A percentile compares a stretch with the other conserved stretches of the same genome.
These are phyloP conservation scores for Bos indicus DNA, from an alignment of 2,113 vertebrate genomes.

Conservation along the genomic window DNA sequence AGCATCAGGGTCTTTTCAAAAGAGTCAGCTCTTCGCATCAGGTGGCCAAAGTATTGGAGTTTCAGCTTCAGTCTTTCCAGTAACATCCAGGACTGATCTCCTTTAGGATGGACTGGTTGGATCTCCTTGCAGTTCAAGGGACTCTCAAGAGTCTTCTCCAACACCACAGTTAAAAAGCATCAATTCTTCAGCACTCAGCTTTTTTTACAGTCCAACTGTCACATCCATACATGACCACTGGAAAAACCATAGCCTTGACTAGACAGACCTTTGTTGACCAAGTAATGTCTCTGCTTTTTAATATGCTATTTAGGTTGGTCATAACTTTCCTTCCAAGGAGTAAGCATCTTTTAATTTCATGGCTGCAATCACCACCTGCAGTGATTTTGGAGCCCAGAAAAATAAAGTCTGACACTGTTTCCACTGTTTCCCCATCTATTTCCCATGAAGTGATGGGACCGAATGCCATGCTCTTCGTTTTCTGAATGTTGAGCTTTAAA, in stretches of 20 bases:
- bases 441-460: neutral
- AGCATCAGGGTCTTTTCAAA: neutral
- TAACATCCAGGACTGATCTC: neutral
- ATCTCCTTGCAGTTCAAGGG: neutral
- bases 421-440: neutral
- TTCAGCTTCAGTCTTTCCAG: neutral
- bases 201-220: neutral
- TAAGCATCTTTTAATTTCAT: neutral
- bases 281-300: neutral
- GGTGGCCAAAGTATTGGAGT: neutral
- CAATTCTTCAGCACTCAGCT: neutral
- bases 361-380: neutral
- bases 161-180: neutral
- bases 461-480: neutral
- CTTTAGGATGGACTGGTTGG: neutral
- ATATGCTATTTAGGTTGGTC: neutral
- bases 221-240: neutral
- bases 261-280: neutral
- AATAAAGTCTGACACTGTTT: neutral
- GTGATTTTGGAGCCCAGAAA: neutral
- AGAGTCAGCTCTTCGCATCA: neutral
- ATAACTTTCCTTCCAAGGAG: neutral
- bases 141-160: neutral
- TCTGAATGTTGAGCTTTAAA: neutral
- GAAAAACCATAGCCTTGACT: neutral